A percentile compares a stretch with the other conserved stretches of the same genome.
Evolutionary conservation across 2,113 vertebrate species (phyloP).

Genomic region (Strix uralensis): DNA sequence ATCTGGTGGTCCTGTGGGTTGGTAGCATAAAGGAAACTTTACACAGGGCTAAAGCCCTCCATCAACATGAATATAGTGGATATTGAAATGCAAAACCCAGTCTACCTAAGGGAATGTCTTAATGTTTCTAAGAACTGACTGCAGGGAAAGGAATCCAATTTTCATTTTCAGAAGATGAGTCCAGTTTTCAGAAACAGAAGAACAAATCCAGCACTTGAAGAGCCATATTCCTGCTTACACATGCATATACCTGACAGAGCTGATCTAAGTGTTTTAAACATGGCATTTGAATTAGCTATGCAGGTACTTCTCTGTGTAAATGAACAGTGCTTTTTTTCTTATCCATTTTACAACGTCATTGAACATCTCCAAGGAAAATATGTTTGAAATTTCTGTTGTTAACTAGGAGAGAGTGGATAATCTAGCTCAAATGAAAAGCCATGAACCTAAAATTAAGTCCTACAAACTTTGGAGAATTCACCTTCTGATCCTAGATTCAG

Average conservation of each 20-base stretch:
- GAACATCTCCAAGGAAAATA: not conserved
- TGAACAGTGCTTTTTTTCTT: not conserved
- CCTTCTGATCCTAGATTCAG: not conserved
- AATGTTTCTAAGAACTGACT: not conserved
- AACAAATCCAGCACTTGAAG: not conserved
- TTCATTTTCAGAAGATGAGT: not conserved
- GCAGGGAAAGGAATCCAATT: not conserved
- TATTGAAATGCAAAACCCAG: not conserved
- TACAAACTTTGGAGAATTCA: not conserved
- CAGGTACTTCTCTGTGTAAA: not conserved
- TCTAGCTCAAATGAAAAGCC: not conserved
- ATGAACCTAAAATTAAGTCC: not conserved
- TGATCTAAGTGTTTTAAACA: not conserved
- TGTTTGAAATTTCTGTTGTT: not conserved
- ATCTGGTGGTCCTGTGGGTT: not conserved
- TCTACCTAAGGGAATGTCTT: not conserved
- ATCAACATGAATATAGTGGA: too few relatives aligned
- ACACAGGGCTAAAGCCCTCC: not conserved
- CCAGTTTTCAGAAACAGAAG: not conserved
- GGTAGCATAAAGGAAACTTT: not conserved
- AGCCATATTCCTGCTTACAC: not conserved
- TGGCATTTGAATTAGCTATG: not conserved
- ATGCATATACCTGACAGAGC: not conserved
- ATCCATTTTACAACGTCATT: not conserved
- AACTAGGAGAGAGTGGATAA: not conserved